These are phyloP conservation scores for Meriones unguiculatus DNA, from an alignment of 2,113 vertebrate species.

Conservation along the genomic window DNA sequence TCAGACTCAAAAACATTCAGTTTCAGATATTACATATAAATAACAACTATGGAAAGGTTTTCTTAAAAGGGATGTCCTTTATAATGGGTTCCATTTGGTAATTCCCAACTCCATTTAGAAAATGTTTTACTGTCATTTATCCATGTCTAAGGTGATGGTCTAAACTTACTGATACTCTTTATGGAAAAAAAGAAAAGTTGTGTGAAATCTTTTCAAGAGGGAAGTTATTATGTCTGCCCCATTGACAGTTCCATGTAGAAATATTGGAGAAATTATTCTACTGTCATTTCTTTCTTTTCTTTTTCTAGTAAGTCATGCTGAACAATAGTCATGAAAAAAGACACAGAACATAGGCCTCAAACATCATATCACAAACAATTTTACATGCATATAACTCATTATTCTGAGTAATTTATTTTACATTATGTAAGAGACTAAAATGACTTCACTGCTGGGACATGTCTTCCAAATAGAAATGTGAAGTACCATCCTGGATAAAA, in stretches of 20 bases:
- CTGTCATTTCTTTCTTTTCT: background rate
- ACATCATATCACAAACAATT: background rate
- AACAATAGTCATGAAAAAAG: background rate
- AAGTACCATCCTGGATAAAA: background rate
- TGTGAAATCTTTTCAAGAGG: conserved; percentile 29
- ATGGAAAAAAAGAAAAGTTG: background rate
- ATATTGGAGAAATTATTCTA: background rate
- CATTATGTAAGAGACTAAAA: background rate
- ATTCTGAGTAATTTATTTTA: conserved; percentile 18
- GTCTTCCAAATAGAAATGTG: background rate
- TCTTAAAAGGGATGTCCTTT: conserved; percentile 58
- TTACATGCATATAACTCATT: background rate
- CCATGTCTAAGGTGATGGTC: background rate
- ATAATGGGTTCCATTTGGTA: background rate
- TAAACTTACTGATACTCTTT: conserved; percentile 40
- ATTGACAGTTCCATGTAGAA: background rate
- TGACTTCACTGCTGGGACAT: background rate
- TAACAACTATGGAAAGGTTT: conserved; percentile 64
- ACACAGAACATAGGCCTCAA: background rate
- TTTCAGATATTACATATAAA: conserved; percentile 66
- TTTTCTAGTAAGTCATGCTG: background rate
- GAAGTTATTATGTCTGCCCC: background rate
- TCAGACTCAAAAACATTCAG: conserved; percentile 45
- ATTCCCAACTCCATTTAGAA: conserved; percentile 47
- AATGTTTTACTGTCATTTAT: conserved; percentile 60